Percentiles rank a stretch among this genome's conserved stretches.
Evolutionary conservation across 2,888 invertebrate species (phyloP).

Genomic region (Cheilosia vernalis): DNA sequence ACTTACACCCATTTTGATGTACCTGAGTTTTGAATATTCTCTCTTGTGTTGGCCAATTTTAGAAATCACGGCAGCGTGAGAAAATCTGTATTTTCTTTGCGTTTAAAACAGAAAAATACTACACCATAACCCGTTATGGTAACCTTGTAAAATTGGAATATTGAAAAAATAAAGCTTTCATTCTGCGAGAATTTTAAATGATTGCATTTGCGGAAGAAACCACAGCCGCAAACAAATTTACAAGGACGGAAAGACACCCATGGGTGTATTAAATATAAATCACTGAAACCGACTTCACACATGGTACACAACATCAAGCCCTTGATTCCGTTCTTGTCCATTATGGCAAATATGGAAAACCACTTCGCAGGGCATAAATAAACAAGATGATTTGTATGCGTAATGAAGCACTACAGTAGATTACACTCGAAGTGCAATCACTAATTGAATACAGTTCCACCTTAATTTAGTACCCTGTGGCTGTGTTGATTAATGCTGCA

Average conservation of each 20-base stretch:
- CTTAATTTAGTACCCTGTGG: constrained; percentile 50
- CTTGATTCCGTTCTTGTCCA: constrained; percentile 1
- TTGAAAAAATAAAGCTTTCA: too few species aligned
- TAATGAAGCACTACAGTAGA: constrained; percentile 56
- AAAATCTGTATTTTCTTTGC: too few species aligned
- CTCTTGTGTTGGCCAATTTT: too few species aligned
- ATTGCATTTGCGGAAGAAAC: too few species aligned
- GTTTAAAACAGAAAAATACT: too few species aligned
- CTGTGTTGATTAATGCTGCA: constrained; percentile 59
- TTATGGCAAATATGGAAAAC: constrained; percentile 45
- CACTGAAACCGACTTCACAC: neutral
- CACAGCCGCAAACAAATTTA: too few species aligned
- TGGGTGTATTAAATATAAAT: constrained; percentile 4
- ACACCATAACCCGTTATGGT: too few species aligned
- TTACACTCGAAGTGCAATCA: constrained; percentile 67
- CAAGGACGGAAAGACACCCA: neutral
- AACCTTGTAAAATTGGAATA: too few species aligned
- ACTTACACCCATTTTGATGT: too few species aligned
- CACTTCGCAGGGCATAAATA: constrained; percentile 50
- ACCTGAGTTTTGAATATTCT: too few species aligned
- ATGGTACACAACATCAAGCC: neutral
- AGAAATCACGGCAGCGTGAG: too few species aligned
- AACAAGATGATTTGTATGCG: constrained; percentile 60
- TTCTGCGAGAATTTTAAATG: too few species aligned
- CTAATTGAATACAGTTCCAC: constrained; percentile 68